phyloP scores from a whole-genome alignment of 2,888 invertebrate genomes.

The Argynnis bischoffii region DNA sequence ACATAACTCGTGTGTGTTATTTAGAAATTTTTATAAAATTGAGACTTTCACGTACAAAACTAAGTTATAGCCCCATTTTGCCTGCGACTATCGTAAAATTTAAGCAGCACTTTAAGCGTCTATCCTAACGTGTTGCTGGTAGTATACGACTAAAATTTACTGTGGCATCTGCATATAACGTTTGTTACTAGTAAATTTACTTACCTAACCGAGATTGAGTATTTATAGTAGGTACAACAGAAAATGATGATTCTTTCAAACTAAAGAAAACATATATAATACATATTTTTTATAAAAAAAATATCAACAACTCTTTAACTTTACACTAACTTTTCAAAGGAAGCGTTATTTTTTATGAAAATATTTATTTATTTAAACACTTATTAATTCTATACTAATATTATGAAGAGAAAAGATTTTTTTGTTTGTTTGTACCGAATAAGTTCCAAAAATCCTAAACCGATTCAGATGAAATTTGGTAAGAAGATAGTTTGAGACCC shows the following conservation, averaged over 20 bases:
- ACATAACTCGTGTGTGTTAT: constrained; percentile 10
- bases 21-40: constrained; percentile 13
- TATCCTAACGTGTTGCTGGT: constrained; percentile 23
- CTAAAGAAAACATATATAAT: no score
- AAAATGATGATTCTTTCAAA: neutral
- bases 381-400: no score
- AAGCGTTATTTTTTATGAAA: no score
- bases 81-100: constrained; percentile 24
- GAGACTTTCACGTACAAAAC: constrained; percentile 16
- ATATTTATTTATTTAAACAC: no score
- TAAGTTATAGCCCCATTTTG: constrained; percentile 20
- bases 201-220: constrained; percentile 1
- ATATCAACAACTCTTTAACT: no score
- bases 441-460: no score
- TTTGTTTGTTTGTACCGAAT: no score
- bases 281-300: no score
- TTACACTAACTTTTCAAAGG: no score
- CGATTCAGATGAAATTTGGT: no score
- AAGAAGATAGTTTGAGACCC: no score
- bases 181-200: constrained; percentile 12
- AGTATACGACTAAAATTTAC: constrained; percentile 21
- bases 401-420: no score
- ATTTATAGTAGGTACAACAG: neutral
- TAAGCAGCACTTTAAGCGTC: constrained; percentile 25
- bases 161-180: constrained; percentile 19